Base-by-base conservation (phyloP, 2,888 invertebrate species). In the Bimastos eiseni region DNA sequence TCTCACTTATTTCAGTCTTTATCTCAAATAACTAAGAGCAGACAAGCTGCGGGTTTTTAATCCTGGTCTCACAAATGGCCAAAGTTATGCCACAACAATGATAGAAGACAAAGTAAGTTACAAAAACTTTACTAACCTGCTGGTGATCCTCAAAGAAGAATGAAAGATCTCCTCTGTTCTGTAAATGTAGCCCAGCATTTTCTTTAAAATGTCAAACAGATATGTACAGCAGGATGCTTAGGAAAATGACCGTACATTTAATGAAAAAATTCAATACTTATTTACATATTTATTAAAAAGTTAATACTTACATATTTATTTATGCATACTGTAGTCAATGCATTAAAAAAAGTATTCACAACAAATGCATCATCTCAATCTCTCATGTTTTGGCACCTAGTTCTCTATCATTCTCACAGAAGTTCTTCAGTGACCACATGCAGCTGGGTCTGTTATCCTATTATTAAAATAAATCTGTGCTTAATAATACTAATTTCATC, bases 61-160 rank as follows among this genome's bases (percentile, higher is more conserved):
- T n/a, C n/a, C n/a, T n/a, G n/a, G n/a, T n/a, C n/a, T n/a, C n/a
- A n/a, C n/a, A n/a, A 70, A 70, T 70, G n/a, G n/a, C 30, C n/a
- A 70, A n/a, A 70, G 30, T 70, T 70, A n/a, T 13, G n/a, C n/a
- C 38, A 24, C 24, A 24, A 37, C 24, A 88, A 88, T n/a, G 5
- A 38, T 15, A 88, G 15, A 36, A 83, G 21, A 83, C 15, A 83
- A 83, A 17, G 37, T 37, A 33, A 34, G 34, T 34, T 19, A 90
- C 33, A 90, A 24, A 36, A 90, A 3, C 24, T 33, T 70, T 15
- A 33, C 84, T 38, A 30, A 86, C 84, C 49, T 83, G 34, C 36
- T 90, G 41, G 34, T 91, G 91, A 21, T 84, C 91, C 24, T 88
- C 91, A 90, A 38, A 90, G 38, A 91, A 91, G 36, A 44, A 91